phyloP scores from a whole-genome alignment of 1,140 invertebrate species.

The Sarcophaga peregrina region DNA sequence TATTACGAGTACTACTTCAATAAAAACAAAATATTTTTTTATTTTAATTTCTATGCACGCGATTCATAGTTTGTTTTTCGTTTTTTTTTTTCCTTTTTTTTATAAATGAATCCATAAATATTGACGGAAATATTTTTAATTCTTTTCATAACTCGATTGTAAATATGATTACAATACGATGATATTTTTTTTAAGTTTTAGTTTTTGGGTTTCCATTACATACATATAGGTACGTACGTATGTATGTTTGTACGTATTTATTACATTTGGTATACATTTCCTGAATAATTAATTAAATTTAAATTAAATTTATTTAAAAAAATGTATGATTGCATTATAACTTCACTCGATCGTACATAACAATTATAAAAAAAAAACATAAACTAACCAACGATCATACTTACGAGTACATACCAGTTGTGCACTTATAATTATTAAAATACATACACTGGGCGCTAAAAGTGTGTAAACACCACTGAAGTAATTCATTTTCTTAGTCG shows the following conservation, averaged over 20 bases:
- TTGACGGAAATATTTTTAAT: constrained; percentile 24
- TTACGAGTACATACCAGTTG: too few species aligned
- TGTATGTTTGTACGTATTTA: not conserved
- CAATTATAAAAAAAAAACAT: not conserved
- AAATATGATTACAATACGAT: not conserved
- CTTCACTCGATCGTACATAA: not conserved
- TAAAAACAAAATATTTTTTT: too few species aligned
- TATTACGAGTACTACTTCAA: too few species aligned
- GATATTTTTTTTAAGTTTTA: not conserved
- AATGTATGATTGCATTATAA: constrained; percentile 32
- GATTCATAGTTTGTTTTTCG: too few species aligned
- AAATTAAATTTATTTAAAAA: constrained; percentile 18
- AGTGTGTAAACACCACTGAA: too few species aligned
- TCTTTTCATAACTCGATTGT: constrained; percentile 37
- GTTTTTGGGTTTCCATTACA: not conserved
- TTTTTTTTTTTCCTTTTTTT: too few species aligned
- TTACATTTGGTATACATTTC: constrained; percentile 30
- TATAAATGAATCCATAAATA: not conserved
- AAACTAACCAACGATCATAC: not conserved
- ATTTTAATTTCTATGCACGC: not conserved
- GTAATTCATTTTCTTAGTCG: too few species aligned
- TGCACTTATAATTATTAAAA: too few species aligned
- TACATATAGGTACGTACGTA: not conserved
- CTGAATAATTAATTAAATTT: constrained; percentile 40
- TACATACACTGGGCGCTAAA: too few species aligned